Evolutionary conservation across 2,797 vertebrate species (phyloP).

Genomic region (Onychomys arenicola): DNA sequence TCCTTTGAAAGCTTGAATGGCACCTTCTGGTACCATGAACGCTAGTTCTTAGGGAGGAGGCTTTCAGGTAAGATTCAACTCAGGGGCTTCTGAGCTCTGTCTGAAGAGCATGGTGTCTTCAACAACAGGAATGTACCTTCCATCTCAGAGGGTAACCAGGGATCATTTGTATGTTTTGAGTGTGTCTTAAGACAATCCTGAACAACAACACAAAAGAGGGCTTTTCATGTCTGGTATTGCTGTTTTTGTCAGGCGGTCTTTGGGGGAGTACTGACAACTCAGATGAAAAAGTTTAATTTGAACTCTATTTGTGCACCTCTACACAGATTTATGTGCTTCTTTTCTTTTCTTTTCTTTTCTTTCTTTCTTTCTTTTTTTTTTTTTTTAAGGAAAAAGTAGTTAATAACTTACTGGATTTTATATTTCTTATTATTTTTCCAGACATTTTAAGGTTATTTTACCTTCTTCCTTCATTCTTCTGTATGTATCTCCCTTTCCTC

Average conservation of each 20-base stretch:
- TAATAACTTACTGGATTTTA: background rate
- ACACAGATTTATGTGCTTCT: background rate
- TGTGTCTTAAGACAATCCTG: background rate
- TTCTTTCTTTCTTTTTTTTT: no score
- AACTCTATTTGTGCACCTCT: background rate
- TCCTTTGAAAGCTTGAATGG: background rate
- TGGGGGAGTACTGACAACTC: background rate
- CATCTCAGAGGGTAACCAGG: background rate
- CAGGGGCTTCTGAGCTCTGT: background rate
- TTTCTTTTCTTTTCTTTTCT: no score
- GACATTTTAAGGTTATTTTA: background rate
- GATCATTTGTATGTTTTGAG: background rate
- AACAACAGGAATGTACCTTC: background rate
- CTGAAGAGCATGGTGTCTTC: background rate
- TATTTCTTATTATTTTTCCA: background rate
- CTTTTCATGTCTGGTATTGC: no score
- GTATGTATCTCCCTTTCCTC: background rate
- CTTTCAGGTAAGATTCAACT: background rate
- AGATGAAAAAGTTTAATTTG: background rate
- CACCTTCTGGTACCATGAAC: background rate
- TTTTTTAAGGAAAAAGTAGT: background rate
- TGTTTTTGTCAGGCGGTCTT: background rate
- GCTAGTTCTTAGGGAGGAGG: background rate
- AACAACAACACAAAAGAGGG: background rate
- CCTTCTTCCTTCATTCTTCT: background rate